These are phyloP conservation scores for Tenthredo mesomela DNA, from an alignment of 2,888 invertebrate species.

Conservation along the genomic window DNA sequence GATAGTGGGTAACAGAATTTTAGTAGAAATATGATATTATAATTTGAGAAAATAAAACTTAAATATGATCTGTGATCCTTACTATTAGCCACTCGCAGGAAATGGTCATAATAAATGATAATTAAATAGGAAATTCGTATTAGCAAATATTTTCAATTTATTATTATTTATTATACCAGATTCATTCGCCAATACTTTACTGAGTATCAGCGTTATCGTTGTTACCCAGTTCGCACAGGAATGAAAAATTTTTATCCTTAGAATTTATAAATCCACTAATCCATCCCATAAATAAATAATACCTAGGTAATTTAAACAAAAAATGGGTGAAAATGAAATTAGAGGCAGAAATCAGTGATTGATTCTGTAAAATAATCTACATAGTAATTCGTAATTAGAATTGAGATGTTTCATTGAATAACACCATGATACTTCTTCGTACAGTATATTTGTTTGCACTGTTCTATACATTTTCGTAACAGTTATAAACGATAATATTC, in stretches of 20 bases:
- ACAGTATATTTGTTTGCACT: slow-evolving; percentile 11
- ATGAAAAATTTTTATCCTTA: neutral
- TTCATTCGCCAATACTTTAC: neutral
- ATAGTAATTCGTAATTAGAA: neutral
- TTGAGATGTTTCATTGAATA: slow-evolving; percentile 35
- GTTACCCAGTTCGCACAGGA: neutral
- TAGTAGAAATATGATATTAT: slow-evolving; percentile 33
- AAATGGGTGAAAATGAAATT: neutral
- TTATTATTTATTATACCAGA: slow-evolving; percentile 23
- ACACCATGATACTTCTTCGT: slow-evolving; percentile 21
- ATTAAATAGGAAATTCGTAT: neutral
- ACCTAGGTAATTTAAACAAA: neutral
- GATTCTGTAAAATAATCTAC: neutral
- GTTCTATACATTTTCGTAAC: neutral
- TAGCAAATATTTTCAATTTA: neutral
- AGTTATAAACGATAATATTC: neutral
- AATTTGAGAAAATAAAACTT: slow-evolving; percentile 37
- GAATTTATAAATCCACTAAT: neutral
- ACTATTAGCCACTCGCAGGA: slow-evolving; percentile 14
- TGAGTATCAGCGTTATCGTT: no score
- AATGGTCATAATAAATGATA: slow-evolving; percentile 26
- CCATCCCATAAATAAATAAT: neutral
- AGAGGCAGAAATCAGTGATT: neutral
- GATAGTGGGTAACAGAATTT: slow-evolving; percentile 36
- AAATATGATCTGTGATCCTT: slow-evolving; percentile 40